Conservation (phyloP, 2,797 vertebrate genomes). For the Sarcophilus harrisii region DNA sequence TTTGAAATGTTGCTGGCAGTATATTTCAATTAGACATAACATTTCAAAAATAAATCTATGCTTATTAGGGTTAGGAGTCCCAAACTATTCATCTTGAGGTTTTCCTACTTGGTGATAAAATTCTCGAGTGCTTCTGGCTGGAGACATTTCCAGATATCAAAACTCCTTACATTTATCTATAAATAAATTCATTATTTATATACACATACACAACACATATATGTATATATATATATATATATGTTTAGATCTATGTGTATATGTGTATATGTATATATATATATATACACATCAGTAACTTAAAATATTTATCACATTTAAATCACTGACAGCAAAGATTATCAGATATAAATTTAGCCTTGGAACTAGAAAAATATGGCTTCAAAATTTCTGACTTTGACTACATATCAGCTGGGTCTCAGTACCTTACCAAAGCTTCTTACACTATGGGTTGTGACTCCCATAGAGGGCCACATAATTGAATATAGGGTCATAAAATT, state of each 20-base stretch:
- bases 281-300: not conserved
- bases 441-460: too few species aligned
- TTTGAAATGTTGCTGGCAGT: slow-evolving; percentile 18
- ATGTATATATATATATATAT: not conserved
- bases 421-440: too few species aligned
- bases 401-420: not conserved
- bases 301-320: not conserved
- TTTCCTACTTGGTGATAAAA: not conserved
- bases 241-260: too few species aligned
- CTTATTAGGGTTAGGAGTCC: not conserved
- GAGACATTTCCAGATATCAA: not conserved
- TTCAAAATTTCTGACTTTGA: not conserved
- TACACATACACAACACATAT: too few species aligned
- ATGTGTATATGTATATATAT: not conserved
- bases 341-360: not conserved
- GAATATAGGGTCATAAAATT: too few species aligned
- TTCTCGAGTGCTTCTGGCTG: not conserved
- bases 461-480: too few species aligned
- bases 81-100: too few species aligned
- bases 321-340: not conserved
- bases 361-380: not conserved
- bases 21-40: slow-evolving; percentile 5
- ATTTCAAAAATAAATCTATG: slow-evolving; percentile 7
- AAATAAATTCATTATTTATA: not conserved
- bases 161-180: not conserved